phyloP scores from a whole-genome alignment of 92 coral and sea anemone genomes.

The Meandrina meandrites region DNA sequence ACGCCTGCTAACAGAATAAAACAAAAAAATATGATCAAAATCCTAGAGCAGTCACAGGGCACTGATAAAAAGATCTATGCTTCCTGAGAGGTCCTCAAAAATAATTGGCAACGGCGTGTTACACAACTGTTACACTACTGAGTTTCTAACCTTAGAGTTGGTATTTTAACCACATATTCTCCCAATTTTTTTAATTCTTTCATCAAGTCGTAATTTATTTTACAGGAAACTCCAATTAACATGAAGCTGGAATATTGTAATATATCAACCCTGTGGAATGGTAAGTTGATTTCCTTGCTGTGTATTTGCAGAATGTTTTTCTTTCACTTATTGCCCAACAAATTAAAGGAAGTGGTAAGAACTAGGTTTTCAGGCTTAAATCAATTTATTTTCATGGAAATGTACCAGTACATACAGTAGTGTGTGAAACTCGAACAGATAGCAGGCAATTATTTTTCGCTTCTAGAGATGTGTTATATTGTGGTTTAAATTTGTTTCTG shows the following conservation, averaged over 20 bases:
- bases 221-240: slow-evolving; percentile 60
- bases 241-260: slow-evolving; percentile 65
- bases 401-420: neutral
- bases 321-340: neutral
- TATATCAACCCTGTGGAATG: slow-evolving; percentile 68
- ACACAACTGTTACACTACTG: no score
- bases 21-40: no score
- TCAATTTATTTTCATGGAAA: neutral
- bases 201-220: neutral
- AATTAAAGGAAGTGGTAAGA: neutral
- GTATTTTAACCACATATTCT: no score
- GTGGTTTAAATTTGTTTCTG: neutral
- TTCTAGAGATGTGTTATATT: neutral
- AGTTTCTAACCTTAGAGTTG: no score
- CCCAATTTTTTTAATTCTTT: neutral
- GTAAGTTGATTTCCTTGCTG: slow-evolving; percentile 29
- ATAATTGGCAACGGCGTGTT: no score
- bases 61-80: no score
- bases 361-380: no score
- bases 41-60: no score
- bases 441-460: neutral
- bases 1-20: no score
- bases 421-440: neutral
- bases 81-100: no score
- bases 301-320: neutral